Evolutionary conservation across 2,113 vertebrate genomes (phyloP).

Genomic region (Oxyura jamaicensis): DNA sequence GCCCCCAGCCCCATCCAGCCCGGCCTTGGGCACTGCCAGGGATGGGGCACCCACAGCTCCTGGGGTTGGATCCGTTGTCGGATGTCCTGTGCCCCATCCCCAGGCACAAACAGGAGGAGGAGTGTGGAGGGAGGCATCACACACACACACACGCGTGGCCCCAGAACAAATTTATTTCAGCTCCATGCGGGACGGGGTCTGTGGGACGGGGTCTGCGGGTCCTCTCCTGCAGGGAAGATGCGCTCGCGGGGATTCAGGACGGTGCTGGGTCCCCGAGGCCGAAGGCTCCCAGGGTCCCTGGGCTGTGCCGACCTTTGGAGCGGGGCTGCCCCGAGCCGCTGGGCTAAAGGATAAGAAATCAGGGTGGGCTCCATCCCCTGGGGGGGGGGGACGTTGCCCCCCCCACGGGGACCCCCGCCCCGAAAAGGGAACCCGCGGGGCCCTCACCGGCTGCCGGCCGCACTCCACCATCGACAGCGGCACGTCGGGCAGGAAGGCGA

Average conservation of each 20-base stretch:
- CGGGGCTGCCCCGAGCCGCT: neutral
- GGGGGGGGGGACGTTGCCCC: fast-evolving
- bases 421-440: neutral
- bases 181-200: too few relatives aligned
- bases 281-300: neutral
- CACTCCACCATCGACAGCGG: constrained; percentile 61
- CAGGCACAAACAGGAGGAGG: neutral
- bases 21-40: too few relatives aligned
- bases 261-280: neutral
- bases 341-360: neutral
- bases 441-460: constrained; percentile 2
- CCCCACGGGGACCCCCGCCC: neutral
- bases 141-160: neutral
- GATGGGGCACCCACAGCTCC: too few relatives aligned
- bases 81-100: neutral
- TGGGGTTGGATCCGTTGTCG: too few relatives aligned
- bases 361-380: neutral
- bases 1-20: too few relatives aligned
- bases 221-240: neutral
- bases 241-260: neutral
- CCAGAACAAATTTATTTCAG: neutral
- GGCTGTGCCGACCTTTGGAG: neutral
- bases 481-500: constrained; percentile 55
- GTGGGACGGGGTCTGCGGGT: neutral
- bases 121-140: neutral